A percentile compares a stretch with the other conserved stretches of the same genome.
Evolutionary conservation across 2,888 invertebrate species (phyloP).

Genomic region (Zaprionus lineosus): DNA sequence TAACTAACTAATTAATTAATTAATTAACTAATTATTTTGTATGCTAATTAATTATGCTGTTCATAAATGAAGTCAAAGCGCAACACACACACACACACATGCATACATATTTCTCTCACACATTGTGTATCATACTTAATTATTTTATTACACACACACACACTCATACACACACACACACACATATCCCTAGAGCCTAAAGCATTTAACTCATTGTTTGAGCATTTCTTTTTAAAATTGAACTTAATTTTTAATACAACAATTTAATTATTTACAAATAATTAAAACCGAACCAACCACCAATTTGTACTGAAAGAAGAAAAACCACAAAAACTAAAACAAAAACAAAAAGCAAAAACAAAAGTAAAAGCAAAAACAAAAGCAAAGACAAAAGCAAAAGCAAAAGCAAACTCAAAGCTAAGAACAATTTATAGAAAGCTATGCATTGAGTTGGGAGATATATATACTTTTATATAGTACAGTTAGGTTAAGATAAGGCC

Average conservation of each 20-base stretch:
- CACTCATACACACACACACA: neutral
- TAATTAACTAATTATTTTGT: conserved; percentile 24
- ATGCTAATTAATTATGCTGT: conserved; percentile 63
- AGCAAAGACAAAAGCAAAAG: no score
- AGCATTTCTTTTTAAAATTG: conserved; percentile 7
- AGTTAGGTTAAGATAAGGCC: conserved; percentile 26
- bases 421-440: no score
- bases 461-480: conserved; percentile 4
- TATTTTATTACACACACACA: conserved; percentile 9
- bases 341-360: neutral
- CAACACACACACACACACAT: conserved; percentile 10
- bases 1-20: conserved; percentile 25
- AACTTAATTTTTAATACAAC: conserved; percentile 4
- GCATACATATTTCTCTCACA: neutral
- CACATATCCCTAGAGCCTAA: conserved; percentile 1
- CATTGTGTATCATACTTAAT: conserved; percentile 26
- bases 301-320: conserved; percentile 28
- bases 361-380: no score
- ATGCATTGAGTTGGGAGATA: no score
- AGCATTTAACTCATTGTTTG: conserved; percentile 1
- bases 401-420: no score
- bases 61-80: conserved; percentile 74
- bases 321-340: neutral
- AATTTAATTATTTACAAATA: conserved; percentile 3
- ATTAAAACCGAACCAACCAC: conserved; percentile 25